Evolutionary conservation across 1,140 invertebrate genomes (phyloP).

Genomic region (Subanguina moxae): DNA sequence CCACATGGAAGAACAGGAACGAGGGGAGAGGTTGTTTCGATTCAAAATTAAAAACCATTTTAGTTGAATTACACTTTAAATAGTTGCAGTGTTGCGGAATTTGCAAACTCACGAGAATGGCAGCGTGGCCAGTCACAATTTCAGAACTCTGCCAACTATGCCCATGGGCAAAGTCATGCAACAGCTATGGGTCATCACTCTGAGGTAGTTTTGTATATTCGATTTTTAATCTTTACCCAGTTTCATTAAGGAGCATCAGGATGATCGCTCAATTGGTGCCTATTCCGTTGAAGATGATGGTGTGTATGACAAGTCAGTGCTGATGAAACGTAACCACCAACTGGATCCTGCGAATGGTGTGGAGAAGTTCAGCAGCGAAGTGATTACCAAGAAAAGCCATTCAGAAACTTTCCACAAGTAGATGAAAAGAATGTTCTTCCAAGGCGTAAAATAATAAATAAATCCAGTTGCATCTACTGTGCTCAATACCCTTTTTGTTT

Average conservation of each 20-base stretch:
- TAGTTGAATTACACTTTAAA: too few relatives aligned
- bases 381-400: constrained; percentile 35
- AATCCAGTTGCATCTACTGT: background rate
- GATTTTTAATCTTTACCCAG: too few relatives aligned
- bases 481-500: constrained; percentile 12
- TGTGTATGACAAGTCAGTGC: constrained; percentile 44
- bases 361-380: constrained; percentile 41
- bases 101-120: constrained; percentile 47
- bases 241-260: constrained; percentile 17
- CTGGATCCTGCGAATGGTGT: constrained; percentile 30
- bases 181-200: background rate
- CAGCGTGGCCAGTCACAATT: constrained; percentile 20
- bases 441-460: background rate
- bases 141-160: background rate
- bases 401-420: constrained; percentile 31
- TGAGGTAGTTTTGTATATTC: background rate
- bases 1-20: constrained; percentile 46
- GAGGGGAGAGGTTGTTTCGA: constrained; percentile 45
- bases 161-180: too few relatives aligned
- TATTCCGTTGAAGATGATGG: constrained; percentile 38
- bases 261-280: constrained; percentile 40
- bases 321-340: constrained; percentile 39
- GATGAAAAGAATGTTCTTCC: background rate
- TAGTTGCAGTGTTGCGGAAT: constrained; percentile 47
- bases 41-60: too few relatives aligned